Conservation (phyloP, 1,140 invertebrate species). For the Solenopsis invicta region DNA sequence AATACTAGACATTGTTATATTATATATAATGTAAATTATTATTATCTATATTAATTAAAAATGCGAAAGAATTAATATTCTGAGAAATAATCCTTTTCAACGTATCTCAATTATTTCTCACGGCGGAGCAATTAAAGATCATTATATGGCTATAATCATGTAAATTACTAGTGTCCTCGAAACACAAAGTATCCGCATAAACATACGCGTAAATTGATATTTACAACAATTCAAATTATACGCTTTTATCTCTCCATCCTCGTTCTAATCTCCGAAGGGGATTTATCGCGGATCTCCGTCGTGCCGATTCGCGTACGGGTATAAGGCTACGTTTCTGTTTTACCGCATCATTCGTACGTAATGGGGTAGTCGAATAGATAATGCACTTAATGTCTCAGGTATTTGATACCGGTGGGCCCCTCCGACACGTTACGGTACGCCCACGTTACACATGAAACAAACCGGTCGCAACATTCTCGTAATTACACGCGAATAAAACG, state of each 20-base stretch:
- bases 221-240: slow-evolving; percentile 43
- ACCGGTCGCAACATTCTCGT: slow-evolving; percentile 8
- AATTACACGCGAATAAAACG: slow-evolving; percentile 29
- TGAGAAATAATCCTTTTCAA: slow-evolving; percentile 8
- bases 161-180: slow-evolving; percentile 36
- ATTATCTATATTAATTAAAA: slow-evolving; percentile 27
- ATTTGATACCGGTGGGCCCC: slow-evolving; percentile 47
- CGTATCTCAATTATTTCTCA: slow-evolving; percentile 22
- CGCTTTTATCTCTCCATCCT: slow-evolving; percentile 5
- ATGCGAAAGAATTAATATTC: slow-evolving; percentile 26
- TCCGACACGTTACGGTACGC: slow-evolving; percentile 18
- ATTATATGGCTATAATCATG: slow-evolving; percentile 29
- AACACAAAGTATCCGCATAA: slow-evolving; percentile 24
- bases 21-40: slow-evolving; percentile 10
- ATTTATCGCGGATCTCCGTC: slow-evolving; percentile 28
- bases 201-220: slow-evolving; percentile 22
- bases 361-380: slow-evolving; percentile 56
- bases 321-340: slow-evolving; percentile 11
- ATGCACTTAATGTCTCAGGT: slow-evolving; percentile 54
- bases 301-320: neutral
- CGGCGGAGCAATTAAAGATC: neutral
- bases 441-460: slow-evolving; percentile 37
- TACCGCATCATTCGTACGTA: slow-evolving; percentile 46
- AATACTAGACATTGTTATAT: neutral
- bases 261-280: slow-evolving; percentile 24